Evolutionary conservation across 2,888 invertebrate genomes (phyloP).

Genomic region (Morpho deidamia): DNA sequence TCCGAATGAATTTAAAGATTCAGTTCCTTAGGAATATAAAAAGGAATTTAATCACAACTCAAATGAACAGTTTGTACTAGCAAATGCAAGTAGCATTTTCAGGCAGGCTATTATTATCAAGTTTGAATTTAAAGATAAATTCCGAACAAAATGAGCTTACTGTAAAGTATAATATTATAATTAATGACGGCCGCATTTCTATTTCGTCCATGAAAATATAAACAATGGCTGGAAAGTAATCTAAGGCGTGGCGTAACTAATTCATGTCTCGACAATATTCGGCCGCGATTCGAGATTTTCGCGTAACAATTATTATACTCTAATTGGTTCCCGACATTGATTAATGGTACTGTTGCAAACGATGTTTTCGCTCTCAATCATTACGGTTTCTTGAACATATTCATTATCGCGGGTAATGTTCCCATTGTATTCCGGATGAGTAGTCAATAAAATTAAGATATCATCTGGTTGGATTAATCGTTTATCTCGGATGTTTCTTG

Average conservation of each 20-base stretch:
- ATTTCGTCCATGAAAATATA: constrained; percentile 15
- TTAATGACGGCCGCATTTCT: constrained; percentile 3
- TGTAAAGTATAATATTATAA: not conserved
- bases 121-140: no score
- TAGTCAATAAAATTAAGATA: constrained; percentile 14
- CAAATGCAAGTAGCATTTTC: no score
- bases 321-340: constrained; percentile 46
- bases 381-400: constrained; percentile 42
- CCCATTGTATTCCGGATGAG: constrained; percentile 23
- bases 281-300: constrained; percentile 31
- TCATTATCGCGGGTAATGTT: constrained; percentile 36
- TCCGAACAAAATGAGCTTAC: no score
- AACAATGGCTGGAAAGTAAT: constrained; percentile 25
- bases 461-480: not conserved
- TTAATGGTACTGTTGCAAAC: constrained; percentile 33
- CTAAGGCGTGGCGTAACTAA: constrained; percentile 26
- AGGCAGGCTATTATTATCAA: no score
- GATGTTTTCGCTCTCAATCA: constrained; percentile 37
- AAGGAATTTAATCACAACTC: no score
- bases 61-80: no score
- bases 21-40: no score
- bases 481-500: no score
- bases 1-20: no score
- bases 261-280: constrained; percentile 31
- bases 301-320: constrained; percentile 37